A percentile compares a stretch with the other conserved stretches of the same genome.
Evolutionary conservation across 1,140 invertebrate species (phyloP).

Genomic region (Magallana angulata): DNA sequence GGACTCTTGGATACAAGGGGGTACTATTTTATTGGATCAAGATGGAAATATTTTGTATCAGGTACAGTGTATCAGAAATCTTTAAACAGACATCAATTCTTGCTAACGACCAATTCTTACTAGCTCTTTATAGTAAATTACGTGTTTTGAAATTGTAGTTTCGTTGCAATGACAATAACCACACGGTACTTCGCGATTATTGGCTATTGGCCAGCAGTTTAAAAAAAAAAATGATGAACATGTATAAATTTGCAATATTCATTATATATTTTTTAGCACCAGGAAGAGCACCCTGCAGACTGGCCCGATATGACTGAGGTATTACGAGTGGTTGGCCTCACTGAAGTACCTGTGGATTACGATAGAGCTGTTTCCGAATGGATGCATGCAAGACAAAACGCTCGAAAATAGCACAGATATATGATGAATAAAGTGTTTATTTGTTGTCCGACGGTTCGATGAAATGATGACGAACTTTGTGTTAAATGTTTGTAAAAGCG

Average conservation of each 20-base stretch:
- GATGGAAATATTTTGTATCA: constrained; percentile 45
- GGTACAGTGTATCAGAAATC: constrained; percentile 24
- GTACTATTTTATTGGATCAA: constrained; percentile 55
- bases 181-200: too few species aligned
- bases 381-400: not conserved
- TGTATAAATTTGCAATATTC: too few species aligned
- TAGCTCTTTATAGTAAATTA: too few species aligned
- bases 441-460: not conserved
- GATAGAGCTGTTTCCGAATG: constrained; percentile 4
- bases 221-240: too few species aligned
- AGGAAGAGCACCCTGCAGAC: not conserved
- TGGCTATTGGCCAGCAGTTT: too few species aligned
- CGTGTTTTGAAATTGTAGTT: too few species aligned
- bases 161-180: too few species aligned
- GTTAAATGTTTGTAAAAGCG: not conserved
- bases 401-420: not conserved
- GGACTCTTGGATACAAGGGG: constrained; percentile 61
- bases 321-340: not conserved
- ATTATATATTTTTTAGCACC: not conserved
- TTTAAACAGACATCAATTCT: not conserved
- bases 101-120: too few species aligned
- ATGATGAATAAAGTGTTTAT: too few species aligned
- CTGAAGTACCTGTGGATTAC: constrained; percentile 6
- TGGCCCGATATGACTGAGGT: not conserved
- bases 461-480: constrained; percentile 2